Base-by-base conservation (phyloP, 1,140 invertebrate species). In the Saccostrea glomerata region DNA sequence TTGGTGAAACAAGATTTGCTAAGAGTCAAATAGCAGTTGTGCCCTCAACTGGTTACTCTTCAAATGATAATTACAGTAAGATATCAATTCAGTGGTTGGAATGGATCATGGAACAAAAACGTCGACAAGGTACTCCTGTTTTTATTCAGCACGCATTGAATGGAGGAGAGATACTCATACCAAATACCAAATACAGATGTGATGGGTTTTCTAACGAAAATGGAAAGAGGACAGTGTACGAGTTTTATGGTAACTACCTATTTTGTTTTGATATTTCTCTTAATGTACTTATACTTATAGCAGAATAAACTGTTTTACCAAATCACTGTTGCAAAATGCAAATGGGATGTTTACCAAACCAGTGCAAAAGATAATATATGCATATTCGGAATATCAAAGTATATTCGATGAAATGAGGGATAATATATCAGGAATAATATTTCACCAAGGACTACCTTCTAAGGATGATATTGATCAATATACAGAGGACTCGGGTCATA, bases 1-100 rank as follows among this genome's bases (percentile, higher is more conserved):
- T 60, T 55, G 54, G 40, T 55, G 20, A 30, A 25, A 73, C 20
- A 73, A 47, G 63, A 66, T 88, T 88, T 56, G 20, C 47, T 12
- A 88, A 85, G 66, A 85, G 47, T 58, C 25, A 23, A 3, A 88
- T 88, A 25, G 83, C 58, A 40, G 63, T 82, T 40, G 84, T 88
- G 17, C 87, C 83, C 9, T 55, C 87, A 17, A 60, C 84, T 23
- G 84, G 87, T n/a, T 88, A 88, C 73, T 30, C 55, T 77, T 56
- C 60, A 40, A 77, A 55, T 36, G 84, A 89, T 54, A 82, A 84
- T 15, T 89, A 83, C 40, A 89, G 85, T 66, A 86, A 86, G 40
- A 20, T 73, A 55, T 87, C 87, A n/a, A 87, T 87, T 54, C 82
- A 89, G 63, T 89, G 88, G 88, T 23, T 86, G n/a, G 88, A 86